phyloP scores from a whole-genome alignment of 2,888 invertebrate genomes.

The Xestia xanthographa region DNA sequence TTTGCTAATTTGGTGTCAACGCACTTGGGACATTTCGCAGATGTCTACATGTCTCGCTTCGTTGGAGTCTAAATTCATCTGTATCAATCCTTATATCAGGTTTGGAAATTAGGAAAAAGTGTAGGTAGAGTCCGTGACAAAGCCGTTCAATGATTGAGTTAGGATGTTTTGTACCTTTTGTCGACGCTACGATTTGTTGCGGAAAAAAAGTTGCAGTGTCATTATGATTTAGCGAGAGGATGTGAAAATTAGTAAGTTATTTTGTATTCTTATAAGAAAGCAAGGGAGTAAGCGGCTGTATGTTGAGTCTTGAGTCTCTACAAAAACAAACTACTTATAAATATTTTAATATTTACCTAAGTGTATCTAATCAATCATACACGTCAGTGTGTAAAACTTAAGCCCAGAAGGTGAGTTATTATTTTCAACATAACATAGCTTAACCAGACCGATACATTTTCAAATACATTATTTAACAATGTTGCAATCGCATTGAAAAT shows the following conservation, averaged over 20 bases:
- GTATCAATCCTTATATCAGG: background rate
- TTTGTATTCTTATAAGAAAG: background rate
- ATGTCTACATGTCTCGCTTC: constrained; percentile 68
- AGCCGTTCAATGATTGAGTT: background rate
- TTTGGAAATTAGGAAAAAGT: constrained; percentile 3
- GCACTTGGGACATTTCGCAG: constrained; percentile 72
- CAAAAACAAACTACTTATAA: background rate
- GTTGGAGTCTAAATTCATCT: constrained; percentile 19
- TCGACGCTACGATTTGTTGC: background rate
- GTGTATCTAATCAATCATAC: background rate
- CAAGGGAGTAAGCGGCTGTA: too few relatives aligned
- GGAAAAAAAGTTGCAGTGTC: background rate
- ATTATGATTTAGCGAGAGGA: constrained; percentile 9
- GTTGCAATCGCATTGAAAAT: constrained; percentile 50
- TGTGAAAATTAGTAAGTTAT: constrained; percentile 11
- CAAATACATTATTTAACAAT: constrained; percentile 28
- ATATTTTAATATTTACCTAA: too few relatives aligned
- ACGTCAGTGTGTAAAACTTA: background rate
- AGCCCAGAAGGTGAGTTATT: background rate
- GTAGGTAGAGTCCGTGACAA: background rate
- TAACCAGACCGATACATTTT: background rate
- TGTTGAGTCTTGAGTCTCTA: background rate
- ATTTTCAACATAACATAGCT: background rate
- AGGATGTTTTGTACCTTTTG: background rate
- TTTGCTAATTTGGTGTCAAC: constrained; percentile 80